Conservation (phyloP, 2,888 invertebrate species). For the Phlogophora meticulosa region DNA sequence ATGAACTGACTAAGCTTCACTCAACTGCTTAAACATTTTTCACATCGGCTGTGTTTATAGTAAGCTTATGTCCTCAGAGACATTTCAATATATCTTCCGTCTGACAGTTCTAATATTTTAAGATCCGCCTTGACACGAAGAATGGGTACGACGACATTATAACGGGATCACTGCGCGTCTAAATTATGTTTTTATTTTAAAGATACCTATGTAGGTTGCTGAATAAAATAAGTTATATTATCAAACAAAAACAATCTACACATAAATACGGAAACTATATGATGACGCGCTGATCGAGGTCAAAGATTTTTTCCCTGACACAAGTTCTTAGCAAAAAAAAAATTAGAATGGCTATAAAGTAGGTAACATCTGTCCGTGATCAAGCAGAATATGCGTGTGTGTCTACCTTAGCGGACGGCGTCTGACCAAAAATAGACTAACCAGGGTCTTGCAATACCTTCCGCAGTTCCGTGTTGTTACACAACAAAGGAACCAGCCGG, state of each 20-base stretch:
- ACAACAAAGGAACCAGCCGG: conserved; percentile 77
- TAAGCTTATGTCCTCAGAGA: conserved; percentile 1
- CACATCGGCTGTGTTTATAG: conserved; percentile 6
- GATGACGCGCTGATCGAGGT: conserved; percentile 73
- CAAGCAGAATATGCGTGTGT: conserved; percentile 64
- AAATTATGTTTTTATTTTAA: conserved; percentile 24
- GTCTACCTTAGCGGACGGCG: conserved; percentile 79
- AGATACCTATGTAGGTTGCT: conserved; percentile 3
- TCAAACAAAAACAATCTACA: conserved; percentile 71
- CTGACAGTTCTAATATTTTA: conserved; percentile 23
- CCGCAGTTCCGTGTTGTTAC: conserved; percentile 84
- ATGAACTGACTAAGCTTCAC: conserved; percentile 3
- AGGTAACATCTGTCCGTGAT: conserved; percentile 56
- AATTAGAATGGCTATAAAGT: conserved; percentile 66
- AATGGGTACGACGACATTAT: conserved; percentile 35
- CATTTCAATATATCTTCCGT: conserved; percentile 30
- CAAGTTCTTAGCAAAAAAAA: conserved; percentile 66
- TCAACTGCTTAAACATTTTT: neutral
- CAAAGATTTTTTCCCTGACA: conserved; percentile 74
- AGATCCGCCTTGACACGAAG: conserved; percentile 27
- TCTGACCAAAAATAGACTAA: conserved; percentile 86
- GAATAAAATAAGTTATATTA: conserved; percentile 53
- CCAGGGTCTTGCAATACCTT: conserved; percentile 85
- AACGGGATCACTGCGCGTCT: conserved; percentile 30
- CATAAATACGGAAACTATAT: conserved; percentile 74